A percentile compares a stretch with the other conserved stretches of the same genome.
phyloP scores from a whole-genome alignment of 2,113 vertebrate species.

The Turdus rufiventris region DNA sequence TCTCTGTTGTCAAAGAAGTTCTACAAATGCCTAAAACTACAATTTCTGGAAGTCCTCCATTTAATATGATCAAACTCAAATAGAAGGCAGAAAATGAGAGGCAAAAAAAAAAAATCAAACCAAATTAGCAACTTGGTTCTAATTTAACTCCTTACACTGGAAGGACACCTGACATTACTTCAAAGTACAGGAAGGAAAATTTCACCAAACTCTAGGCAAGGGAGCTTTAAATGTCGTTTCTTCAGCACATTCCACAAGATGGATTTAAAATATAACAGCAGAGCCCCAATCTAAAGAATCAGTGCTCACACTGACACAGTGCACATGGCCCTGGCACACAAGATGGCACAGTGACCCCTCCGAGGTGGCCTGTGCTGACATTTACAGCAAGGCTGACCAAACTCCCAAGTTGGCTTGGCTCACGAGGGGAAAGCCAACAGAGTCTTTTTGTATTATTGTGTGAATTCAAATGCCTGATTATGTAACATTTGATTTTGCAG shows the following conservation, averaged over 20 bases:
- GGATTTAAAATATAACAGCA: neutral
- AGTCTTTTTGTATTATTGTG: neutral
- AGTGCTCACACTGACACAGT: neutral
- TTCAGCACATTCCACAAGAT: neutral
- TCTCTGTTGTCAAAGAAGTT: neutral
- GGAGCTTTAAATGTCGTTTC: neutral
- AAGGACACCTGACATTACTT: neutral
- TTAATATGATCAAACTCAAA: neutral
- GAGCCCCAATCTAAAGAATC: neutral
- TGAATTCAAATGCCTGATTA: conserved; percentile 14
- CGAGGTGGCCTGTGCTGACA: neutral
- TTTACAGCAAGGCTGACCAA: neutral
- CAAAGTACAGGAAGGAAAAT: neutral
- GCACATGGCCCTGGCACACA: neutral
- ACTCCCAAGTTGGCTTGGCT: neutral
- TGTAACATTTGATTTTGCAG: neutral
- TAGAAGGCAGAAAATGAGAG: neutral
- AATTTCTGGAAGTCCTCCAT: neutral
- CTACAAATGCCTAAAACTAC: neutral
- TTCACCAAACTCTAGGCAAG: neutral
- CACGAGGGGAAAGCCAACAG: neutral
- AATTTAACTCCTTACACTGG: neutral
- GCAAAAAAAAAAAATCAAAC: neutral
- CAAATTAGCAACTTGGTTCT: neutral
- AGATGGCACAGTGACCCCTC: neutral